These are phyloP conservation scores for Actinostola sp. DNA, from an alignment of 92 coral and sea anemone genomes.

Conservation along the genomic window DNA sequence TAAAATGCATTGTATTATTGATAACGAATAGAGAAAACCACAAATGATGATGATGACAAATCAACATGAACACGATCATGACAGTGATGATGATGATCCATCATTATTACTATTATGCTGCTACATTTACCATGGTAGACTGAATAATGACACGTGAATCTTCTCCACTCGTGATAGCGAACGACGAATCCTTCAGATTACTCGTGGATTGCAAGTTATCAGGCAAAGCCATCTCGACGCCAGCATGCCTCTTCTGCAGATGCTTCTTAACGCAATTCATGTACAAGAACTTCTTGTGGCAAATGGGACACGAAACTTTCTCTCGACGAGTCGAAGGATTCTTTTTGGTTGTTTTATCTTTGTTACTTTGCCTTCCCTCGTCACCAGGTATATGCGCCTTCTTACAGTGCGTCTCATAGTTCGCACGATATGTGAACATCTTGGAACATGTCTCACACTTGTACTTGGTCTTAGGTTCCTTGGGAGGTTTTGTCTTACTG, in stretches of 20 bases:
- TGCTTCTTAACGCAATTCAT: conserved; percentile 42
- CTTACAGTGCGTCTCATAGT: conserved; percentile 42
- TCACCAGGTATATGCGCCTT: conserved; percentile 8
- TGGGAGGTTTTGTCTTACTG: neutral
- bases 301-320: conserved; percentile 51
- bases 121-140: conserved; percentile 3
- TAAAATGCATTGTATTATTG: too few relatives aligned
- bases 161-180: conserved; percentile 7
- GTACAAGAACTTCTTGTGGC: conserved; percentile 44
- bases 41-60: too few relatives aligned
- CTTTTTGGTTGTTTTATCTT: conserved; percentile 1
- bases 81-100: too few relatives aligned
- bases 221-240: conserved; percentile 31
- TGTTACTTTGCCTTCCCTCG: neutral
- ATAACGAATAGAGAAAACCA: too few relatives aligned
- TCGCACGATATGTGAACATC: conserved; percentile 47
- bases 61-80: too few relatives aligned
- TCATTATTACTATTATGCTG: too few relatives aligned
- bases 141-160: conserved; percentile 2
- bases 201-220: conserved; percentile 9
- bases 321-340: neutral
- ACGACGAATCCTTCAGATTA: neutral
- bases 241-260: conserved; percentile 39
- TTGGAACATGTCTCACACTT: conserved; percentile 47
- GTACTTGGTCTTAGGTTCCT: conserved; percentile 26